phyloP scores from a whole-genome alignment of 2,888 invertebrate genomes.

The Spicauda simplicius region DNA sequence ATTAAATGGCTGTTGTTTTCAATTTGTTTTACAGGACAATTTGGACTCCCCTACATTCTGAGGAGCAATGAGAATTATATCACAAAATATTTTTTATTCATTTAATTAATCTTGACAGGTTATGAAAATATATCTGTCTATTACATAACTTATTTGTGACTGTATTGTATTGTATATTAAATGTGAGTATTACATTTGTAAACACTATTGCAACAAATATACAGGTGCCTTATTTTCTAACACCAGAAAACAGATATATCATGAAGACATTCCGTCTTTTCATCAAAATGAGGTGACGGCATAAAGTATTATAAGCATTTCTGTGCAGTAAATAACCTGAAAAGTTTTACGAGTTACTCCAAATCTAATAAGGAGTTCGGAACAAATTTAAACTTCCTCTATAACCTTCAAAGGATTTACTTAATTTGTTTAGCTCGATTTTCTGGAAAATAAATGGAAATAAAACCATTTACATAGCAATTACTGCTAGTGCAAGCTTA shows the following conservation, averaged over 20 bases:
- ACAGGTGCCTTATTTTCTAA: neutral
- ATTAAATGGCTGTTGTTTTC: no score
- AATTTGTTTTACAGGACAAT: no score
- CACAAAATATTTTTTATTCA: no score
- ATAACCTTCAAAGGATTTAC: conserved; percentile 25
- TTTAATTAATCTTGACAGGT: no score
- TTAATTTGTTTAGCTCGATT: neutral
- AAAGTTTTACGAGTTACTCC: conserved; percentile 13
- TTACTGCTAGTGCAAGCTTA: no score
- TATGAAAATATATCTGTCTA: no score
- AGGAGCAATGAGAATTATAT: no score
- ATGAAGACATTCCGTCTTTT: neutral
- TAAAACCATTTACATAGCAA: no score
- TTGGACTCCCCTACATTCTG: no score
- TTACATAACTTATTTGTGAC: no score
- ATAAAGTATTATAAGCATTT: conserved; percentile 5
- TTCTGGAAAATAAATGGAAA: neutral
- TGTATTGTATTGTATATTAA: no score
- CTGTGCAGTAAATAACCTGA: conserved; percentile 15
- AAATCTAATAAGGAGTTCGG: conserved; percentile 17
- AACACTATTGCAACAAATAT: neutral
- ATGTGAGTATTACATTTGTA: neutral
- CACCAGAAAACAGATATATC: neutral
- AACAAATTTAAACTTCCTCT: conserved; percentile 24
- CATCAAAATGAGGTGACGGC: neutral